Conservation (phyloP, 2,113 vertebrate genomes). For the Notechis scutatus region DNA sequence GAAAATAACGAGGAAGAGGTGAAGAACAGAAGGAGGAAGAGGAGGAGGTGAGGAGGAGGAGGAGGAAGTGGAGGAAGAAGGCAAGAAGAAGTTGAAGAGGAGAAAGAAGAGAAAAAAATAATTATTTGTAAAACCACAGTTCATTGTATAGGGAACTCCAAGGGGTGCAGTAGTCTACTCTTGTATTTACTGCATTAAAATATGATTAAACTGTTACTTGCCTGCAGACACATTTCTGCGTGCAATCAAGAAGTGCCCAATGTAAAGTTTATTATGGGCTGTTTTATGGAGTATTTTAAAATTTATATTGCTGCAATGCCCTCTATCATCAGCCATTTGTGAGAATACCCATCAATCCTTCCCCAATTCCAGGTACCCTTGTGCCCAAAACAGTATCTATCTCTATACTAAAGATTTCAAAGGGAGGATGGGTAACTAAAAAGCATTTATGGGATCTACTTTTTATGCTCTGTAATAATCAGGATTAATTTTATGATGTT, state of each 20-base stretch:
- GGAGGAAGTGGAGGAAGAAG: background rate
- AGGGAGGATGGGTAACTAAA: background rate
- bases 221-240: background rate
- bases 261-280: background rate
- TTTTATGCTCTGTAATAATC: background rate
- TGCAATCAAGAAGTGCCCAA: background rate
- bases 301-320: background rate
- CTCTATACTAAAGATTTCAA: background rate
- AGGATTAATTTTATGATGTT: background rate
- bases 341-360: background rate
- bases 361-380: background rate
- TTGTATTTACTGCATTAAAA: background rate
- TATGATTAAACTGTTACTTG: background rate
- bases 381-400: background rate
- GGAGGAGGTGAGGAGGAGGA: background rate
- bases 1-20: background rate
- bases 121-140: background rate
- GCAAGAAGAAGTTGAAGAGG: background rate
- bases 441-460: background rate
- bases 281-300: background rate
- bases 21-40: background rate
- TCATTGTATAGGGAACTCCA: background rate
- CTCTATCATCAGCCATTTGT: background rate
- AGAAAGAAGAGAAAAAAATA: background rate
- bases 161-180: background rate